These are phyloP conservation scores for Callosobruchus maculatus DNA, from an alignment of 2,888 invertebrate genomes.

Conservation along the genomic window DNA sequence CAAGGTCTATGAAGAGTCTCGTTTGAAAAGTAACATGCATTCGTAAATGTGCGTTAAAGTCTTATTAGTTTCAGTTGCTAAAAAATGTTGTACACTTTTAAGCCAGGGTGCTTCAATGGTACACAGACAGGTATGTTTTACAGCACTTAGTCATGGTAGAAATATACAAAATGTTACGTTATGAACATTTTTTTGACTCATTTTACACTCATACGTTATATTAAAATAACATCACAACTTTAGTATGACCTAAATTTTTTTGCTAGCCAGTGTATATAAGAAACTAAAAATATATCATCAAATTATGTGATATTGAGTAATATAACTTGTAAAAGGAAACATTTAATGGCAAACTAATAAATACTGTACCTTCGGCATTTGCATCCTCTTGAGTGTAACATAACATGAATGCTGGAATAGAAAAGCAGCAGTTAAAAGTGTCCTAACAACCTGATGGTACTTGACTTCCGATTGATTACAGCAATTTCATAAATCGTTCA, in stretches of 20 bases:
- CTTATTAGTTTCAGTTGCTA: too few relatives aligned
- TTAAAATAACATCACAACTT: neutral
- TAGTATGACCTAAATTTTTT: neutral
- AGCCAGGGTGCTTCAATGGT: too few relatives aligned
- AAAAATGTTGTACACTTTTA: too few relatives aligned
- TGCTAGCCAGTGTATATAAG: neutral
- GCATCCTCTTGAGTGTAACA: slow-evolving; percentile 91
- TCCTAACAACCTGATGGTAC: neutral
- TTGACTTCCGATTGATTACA: neutral
- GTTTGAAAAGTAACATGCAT: too few relatives aligned
- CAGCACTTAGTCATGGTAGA: too few relatives aligned
- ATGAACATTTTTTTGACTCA: too few relatives aligned
- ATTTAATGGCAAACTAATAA: slow-evolving; percentile 16
- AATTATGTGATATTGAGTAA: neutral
- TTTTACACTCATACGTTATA: too few relatives aligned
- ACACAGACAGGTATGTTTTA: too few relatives aligned
- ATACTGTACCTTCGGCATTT: slow-evolving; percentile 78
- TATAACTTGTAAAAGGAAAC: neutral
- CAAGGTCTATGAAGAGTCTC: too few relatives aligned
- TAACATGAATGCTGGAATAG: slow-evolving; percentile 89
- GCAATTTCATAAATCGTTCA: neutral
- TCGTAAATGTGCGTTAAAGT: too few relatives aligned
- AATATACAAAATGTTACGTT: too few relatives aligned
- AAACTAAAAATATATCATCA: neutral
- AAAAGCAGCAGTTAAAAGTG: slow-evolving; percentile 35